phyloP scores from a whole-genome alignment of 2,113 vertebrate species.

The Oryzias woworae region DNA sequence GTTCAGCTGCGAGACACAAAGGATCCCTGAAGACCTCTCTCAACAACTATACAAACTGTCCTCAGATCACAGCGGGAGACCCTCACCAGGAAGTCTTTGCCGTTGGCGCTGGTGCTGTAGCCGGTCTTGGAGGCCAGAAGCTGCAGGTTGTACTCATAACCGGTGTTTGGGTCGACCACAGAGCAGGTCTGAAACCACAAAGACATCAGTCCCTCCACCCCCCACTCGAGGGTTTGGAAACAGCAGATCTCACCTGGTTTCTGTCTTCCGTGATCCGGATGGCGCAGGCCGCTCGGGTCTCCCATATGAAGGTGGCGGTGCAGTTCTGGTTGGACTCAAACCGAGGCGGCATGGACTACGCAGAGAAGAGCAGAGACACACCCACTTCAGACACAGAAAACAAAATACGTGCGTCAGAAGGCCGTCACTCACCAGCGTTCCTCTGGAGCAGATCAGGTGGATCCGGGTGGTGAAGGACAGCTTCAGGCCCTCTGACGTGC shows the following conservation, averaged over 20 bases:
- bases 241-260: constrained; percentile 68
- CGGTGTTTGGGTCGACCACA: constrained; percentile 84
- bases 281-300: constrained; percentile 91
- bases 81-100: constrained; percentile 83
- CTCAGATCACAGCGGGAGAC: too few relatives aligned
- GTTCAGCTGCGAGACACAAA: constrained; percentile 78
- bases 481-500: constrained; percentile 71
- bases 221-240: background rate
- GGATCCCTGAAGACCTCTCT: background rate
- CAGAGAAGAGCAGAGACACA: constrained; percentile 8
- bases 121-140: constrained; percentile 74
- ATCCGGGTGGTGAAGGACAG: constrained; percentile 83
- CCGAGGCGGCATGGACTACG: constrained; percentile 80
- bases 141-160: constrained; percentile 86
- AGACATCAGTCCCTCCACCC: background rate
- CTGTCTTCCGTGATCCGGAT: constrained; percentile 75
- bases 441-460: constrained; percentile 85
- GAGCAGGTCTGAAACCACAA: constrained; percentile 79
- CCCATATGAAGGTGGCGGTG: constrained; percentile 86
- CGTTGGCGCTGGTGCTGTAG: constrained; percentile 74
- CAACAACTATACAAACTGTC: too few relatives aligned
- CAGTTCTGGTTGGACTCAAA: constrained; percentile 87
- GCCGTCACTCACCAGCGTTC: constrained; percentile 76
- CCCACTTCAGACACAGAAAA: background rate
- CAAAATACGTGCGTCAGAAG: background rate